phyloP scores from a whole-genome alignment of 2,113 vertebrate genomes.

The Crotalus tigris region DNA sequence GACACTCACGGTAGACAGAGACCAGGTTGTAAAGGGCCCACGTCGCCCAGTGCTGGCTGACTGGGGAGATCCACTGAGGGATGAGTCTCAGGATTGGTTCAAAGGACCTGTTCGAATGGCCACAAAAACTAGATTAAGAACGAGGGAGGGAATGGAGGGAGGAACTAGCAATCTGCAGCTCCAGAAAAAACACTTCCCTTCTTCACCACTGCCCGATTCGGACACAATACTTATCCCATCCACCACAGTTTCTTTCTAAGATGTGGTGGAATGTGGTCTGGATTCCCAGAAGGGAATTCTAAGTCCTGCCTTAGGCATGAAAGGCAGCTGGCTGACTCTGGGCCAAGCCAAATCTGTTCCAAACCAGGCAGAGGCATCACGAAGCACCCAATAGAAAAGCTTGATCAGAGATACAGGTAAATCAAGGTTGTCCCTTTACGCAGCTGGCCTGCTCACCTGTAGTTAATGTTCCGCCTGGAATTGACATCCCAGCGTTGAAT shows the following conservation, averaged over 20 bases:
- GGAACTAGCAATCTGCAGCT: too few relatives aligned
- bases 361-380: neutral
- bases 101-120: constrained; percentile 81
- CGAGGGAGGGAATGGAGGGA: too few relatives aligned
- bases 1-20: constrained; percentile 94
- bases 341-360: too few relatives aligned
- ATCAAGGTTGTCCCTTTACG: neutral
- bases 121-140: constrained; percentile 20
- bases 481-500: constrained; percentile 98
- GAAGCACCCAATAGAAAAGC: neutral
- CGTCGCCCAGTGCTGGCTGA: constrained; percentile 98
- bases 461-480: constrained; percentile 97
- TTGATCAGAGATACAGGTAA: neutral
- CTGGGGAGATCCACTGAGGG: constrained; percentile 89
- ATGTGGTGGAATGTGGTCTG: too few relatives aligned
- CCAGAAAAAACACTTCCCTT: too few relatives aligned
- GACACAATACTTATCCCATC: neutral
- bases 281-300: too few relatives aligned
- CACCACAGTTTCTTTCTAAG: neutral
- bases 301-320: too few relatives aligned
- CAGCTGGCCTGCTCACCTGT: constrained; percentile 74
- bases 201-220: too few relatives aligned
- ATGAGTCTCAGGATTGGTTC: constrained; percentile 98
- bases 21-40: constrained; percentile 98
- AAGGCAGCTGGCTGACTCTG: too few relatives aligned